Base-by-base conservation (phyloP, 2,888 invertebrate species). In the Rhagophthalmus giganteus region DNA sequence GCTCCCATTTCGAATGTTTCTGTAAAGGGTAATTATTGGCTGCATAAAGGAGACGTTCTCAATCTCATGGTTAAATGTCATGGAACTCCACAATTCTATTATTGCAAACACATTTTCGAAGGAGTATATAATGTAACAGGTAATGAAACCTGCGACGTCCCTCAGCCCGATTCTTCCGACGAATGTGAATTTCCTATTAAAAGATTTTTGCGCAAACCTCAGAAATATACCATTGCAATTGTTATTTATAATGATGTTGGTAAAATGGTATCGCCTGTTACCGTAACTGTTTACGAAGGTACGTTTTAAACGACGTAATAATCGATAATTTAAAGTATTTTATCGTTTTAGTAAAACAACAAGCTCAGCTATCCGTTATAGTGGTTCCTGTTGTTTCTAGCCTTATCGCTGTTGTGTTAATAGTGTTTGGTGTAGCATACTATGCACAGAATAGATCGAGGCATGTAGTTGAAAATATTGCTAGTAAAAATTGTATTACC, bases 351-450 rank as follows among this genome's bases (percentile, higher is more conserved):
- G 92, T 84, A 15, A 82, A 83, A 25, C 84, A 83, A 52, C 87
- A 90, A 68, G 84, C 90, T 1, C 93, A 92, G 71, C 75, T 94
- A 39, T 93, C 93, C 0, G 90, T 93, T 2, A 90, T 94, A 24
- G 86, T 93, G 41, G 89, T 94, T 26, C 94, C 94, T 1, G 88
- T 94, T 11, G 81, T 85, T 16, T 93, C 90, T 72, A 87, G 88
- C 53, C 77, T 91, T 40, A 80, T 88, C 9, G 93, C 93, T 1
- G 85, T 91, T 8, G 88, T 90, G 26, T 74, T 91, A 39, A 86
- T 94, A 28, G 85, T 94, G 26, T 91, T 93, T 71, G 94, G 93
- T 7, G 84, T 93, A 7, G 90, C 93, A 0, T 93, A 90, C 71
- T 92, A 91, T 68, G 78, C 88, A 42, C 91, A 92, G 70, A 89